Percentiles rank a stretch among this genome's conserved stretches.
phyloP scores from a whole-genome alignment of 2,113 vertebrate species.

The Pituophis catenifer region DNA sequence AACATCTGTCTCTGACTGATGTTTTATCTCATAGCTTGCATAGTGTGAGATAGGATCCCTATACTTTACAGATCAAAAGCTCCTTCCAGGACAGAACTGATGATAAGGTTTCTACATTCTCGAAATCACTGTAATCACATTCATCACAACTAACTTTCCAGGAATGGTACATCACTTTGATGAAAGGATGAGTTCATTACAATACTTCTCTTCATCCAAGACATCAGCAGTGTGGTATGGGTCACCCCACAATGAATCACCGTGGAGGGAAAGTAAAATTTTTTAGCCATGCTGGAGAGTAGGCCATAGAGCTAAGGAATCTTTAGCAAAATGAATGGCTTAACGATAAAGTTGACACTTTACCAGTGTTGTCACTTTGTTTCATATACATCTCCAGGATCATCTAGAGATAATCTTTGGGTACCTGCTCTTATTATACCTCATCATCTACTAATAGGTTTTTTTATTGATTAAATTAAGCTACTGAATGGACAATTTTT shows the following conservation, averaged over 20 bases:
- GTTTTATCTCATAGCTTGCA: not conserved
- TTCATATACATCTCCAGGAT: not conserved
- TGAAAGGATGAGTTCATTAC: not conserved
- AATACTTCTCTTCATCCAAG: not conserved
- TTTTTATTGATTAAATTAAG: not conserved
- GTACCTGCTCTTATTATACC: not conserved
- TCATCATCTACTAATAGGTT: not conserved
- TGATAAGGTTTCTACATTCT: constrained; percentile 19
- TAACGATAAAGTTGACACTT: not conserved
- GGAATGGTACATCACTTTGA: not conserved
- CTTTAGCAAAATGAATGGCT: not conserved
- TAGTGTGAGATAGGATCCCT: not conserved
- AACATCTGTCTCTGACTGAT: not conserved
- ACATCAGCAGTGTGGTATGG: not conserved
- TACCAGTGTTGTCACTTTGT: not conserved
- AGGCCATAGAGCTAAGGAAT: constrained; percentile 4
- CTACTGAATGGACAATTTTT: not conserved
- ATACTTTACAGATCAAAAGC: not conserved
- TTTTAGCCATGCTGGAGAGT: not conserved
- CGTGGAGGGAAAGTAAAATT: not conserved
- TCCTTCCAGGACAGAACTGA: not conserved
- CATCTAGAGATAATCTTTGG: not conserved
- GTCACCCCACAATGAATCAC: not conserved
- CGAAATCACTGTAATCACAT: not conserved
- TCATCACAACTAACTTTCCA: not conserved